A percentile compares a stretch with the other conserved stretches of the same genome.
Evolutionary conservation across 2,113 vertebrate species (phyloP).

Genomic region (Callionymus lyra): DNA sequence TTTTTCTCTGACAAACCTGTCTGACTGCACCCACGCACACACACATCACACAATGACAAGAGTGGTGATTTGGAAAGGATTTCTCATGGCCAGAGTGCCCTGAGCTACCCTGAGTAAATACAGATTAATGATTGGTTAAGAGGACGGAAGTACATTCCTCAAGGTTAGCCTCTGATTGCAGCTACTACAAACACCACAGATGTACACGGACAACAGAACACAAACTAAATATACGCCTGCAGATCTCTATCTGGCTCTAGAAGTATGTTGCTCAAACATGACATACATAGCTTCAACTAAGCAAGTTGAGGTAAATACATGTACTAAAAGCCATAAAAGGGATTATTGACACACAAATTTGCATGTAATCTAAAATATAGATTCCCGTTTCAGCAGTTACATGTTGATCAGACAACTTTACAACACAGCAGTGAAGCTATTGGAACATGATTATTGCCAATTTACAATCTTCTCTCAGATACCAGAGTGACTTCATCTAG

Average conservation of each 20-base stretch:
- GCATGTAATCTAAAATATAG: too few species aligned
- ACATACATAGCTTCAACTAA: not conserved
- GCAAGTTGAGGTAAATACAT: too few species aligned
- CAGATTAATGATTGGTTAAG: constrained; percentile 60
- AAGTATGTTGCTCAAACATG: constrained; percentile 1
- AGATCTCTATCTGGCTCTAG: constrained; percentile 8
- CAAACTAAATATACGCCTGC: not conserved
- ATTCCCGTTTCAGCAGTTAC: too few species aligned
- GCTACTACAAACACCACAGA: constrained; percentile 10
- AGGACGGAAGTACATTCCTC: constrained; percentile 50
- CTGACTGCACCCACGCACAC: constrained; percentile 23
- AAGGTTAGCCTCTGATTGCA: constrained; percentile 25
- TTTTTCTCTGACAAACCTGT: constrained; percentile 50
- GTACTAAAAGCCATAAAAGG: too few species aligned
- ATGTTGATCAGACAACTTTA: too few species aligned
- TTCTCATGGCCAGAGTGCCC: constrained; percentile 39
- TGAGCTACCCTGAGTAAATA: constrained; percentile 54
- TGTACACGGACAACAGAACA: constrained; percentile 9
- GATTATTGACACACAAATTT: too few species aligned
- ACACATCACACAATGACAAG: constrained; percentile 10
- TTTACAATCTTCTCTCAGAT: too few species aligned
- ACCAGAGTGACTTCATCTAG: too few species aligned
- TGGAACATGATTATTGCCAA: too few species aligned
- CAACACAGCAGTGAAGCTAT: too few species aligned
- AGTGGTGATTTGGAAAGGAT: constrained; percentile 22